phyloP scores from a whole-genome alignment of 2,888 invertebrate genomes.

The Horisme vitalbata region DNA sequence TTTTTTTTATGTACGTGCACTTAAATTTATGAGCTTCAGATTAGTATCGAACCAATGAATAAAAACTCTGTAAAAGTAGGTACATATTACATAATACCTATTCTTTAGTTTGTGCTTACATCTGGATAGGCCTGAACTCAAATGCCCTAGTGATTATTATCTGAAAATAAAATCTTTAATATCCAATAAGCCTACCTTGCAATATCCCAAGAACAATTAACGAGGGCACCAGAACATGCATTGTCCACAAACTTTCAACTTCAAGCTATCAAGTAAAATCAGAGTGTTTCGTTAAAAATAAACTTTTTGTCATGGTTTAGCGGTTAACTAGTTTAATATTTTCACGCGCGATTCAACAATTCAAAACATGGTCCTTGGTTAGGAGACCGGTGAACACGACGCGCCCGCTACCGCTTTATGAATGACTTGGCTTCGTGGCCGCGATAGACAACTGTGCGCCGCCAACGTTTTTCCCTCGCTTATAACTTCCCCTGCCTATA shows the following conservation, averaged over 20 bases:
- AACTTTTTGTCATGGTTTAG: conserved; percentile 28
- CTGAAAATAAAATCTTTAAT: background rate
- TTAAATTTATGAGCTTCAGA: too few relatives aligned
- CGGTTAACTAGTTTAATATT: conserved; percentile 3
- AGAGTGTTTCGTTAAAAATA: conserved; percentile 6
- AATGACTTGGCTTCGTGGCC: conserved; percentile 18
- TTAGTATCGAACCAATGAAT: too few relatives aligned
- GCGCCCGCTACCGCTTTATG: conserved; percentile 2
- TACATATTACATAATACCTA: too few relatives aligned
- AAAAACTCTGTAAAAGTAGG: too few relatives aligned
- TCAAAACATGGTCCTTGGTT: conserved; percentile 13
- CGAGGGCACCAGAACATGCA: conserved; percentile 38
- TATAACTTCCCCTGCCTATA: conserved; percentile 61
- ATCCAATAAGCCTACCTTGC: conserved; percentile 55
- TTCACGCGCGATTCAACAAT: conserved; percentile 7
- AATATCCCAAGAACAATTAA: conserved; percentile 55
- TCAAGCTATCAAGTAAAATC: conserved; percentile 10
- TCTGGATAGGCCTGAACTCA: background rate
- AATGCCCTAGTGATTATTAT: background rate
- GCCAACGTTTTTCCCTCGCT: conserved; percentile 59
- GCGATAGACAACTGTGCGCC: conserved; percentile 59
- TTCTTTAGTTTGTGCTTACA: too few relatives aligned
- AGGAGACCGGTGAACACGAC: conserved; percentile 11
- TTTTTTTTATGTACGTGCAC: too few relatives aligned
- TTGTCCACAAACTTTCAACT: conserved; percentile 31